Base-by-base conservation (phyloP, 2,888 invertebrate species). In the Andricus quercusramuli region DNA sequence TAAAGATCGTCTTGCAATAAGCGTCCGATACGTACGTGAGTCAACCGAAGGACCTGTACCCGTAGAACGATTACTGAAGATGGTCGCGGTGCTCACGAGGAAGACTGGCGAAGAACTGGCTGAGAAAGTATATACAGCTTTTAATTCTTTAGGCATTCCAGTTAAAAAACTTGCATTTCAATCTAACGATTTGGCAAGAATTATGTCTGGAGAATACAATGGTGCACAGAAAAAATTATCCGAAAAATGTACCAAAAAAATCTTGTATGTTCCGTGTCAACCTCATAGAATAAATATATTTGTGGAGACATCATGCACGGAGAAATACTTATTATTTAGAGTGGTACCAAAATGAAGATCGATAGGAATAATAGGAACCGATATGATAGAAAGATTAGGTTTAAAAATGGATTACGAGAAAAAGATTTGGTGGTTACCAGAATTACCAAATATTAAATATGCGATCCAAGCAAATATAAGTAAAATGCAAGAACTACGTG, bases 141-240 rank as follows among this genome's bases (percentile, higher is more conserved):
- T 56, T 2, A 56, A 20, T 56, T 56, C 51, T n/a, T 56, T 4
- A 1, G 2, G 51, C 51, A 51, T 51, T 5, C 20, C 5, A 1
- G 20, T 51, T 5, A 51, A 51, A 20, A 51, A 51, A 51, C 17
- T 51, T 5, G 5, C 5, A 1, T 51, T 51, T 51, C 84, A 85
- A 83, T 82, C 80, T 47, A 85, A 83, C 76, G 85, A 87, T 67
- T 86, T 83, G 83, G 85, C 85, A n/a, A 77, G 80, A 44, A 86
- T 87, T 80, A 87, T 86, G 85, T 80, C 84, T 41, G 86, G 84
- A 13, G 70, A 56, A 47, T 85, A 85, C 78, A 82, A 65, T 78
- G 84, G 84, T 29, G 44, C 86, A 47, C 83, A 85, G 83, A 77
- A 78, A 37, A 51, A 51, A 51, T 17, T 51, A 51, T 51, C 51